A percentile compares a stretch with the other conserved stretches of the same genome.
Conservation (phyloP, 2,888 invertebrate species). For the Caenorhabditis uteleia region DNA sequence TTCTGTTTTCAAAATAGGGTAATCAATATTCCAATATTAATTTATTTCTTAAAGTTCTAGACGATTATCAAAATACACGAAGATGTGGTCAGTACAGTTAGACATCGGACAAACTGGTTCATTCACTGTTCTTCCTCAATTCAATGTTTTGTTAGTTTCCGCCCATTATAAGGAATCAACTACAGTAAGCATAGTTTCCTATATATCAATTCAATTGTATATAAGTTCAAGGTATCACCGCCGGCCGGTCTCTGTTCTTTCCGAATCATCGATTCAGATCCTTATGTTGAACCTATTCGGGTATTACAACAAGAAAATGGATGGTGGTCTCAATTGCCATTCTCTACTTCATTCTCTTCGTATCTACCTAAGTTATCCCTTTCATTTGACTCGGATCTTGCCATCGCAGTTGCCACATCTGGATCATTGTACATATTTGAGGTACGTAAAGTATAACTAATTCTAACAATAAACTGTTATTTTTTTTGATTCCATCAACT, state of each 20-base stretch:
- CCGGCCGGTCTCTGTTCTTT: constrained; percentile 43
- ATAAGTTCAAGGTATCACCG: too few species aligned
- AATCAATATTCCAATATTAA: not conserved
- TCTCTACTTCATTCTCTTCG: constrained; percentile 29
- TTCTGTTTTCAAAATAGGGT: constrained; percentile 56
- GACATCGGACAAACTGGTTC: constrained; percentile 40
- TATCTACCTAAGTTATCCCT: constrained; percentile 38
- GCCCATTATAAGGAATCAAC: constrained; percentile 36
- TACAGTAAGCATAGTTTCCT: constrained; percentile 3
- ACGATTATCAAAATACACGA: constrained; percentile 32
- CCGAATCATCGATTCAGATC: constrained; percentile 39
- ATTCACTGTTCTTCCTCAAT: constrained; percentile 36
- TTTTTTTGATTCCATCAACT: constrained; percentile 34
- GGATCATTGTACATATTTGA: constrained; percentile 47
- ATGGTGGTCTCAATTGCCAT: constrained; percentile 38
- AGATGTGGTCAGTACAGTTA: constrained; percentile 38
- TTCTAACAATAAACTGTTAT: not conserved
- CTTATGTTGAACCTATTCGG: constrained; percentile 39
- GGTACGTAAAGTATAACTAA: constrained; percentile 2
- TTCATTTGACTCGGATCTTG: constrained; percentile 19
- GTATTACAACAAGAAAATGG: constrained; percentile 22
- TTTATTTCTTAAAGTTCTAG: constrained; percentile 11
- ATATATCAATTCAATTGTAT: too few species aligned
- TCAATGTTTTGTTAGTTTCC: constrained; percentile 37
- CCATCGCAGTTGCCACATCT: constrained; percentile 36